Evolutionary conservation across 2,113 vertebrate genomes (phyloP).

Genomic region (Opisthocomus hoazin): DNA sequence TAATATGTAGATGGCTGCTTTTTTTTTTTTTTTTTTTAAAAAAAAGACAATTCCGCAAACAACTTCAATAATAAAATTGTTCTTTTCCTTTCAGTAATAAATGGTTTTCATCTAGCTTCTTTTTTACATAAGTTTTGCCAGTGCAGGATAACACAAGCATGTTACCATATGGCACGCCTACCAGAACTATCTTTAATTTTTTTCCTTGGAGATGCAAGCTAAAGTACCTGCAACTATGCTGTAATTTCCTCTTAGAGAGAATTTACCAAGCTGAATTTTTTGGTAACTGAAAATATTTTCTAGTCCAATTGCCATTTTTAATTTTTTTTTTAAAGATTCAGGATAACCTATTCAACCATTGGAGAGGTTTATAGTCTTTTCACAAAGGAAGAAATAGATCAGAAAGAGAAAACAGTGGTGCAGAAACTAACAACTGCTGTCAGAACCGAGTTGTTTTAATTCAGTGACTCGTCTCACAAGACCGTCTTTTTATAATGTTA

Average conservation of each 20-base stretch:
- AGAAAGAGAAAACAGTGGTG: rapidly evolving
- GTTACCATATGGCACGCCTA: constrained; percentile 57
- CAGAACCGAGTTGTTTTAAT: not conserved
- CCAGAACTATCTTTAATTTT: constrained; percentile 61
- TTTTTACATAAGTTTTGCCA: constrained; percentile 23
- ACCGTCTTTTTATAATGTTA: constrained; percentile 25
- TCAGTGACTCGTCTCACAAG: constrained; percentile 6
- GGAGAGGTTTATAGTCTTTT: not conserved
- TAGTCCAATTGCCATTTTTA: not conserved
- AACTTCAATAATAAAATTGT: not conserved
- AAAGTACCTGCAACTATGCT: not conserved
- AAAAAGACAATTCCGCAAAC: not conserved
- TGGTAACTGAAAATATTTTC: not conserved
- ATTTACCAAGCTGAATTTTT: not conserved
- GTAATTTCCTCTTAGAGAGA: not conserved
- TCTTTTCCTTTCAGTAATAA: not conserved
- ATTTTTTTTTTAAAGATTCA: not conserved
- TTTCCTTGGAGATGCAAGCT: constrained; percentile 34
- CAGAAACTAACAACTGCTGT: constrained; percentile 20
- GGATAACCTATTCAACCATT: not conserved
- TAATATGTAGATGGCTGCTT: not conserved
- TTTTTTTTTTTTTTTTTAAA: too few relatives aligned
- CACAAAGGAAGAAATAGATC: not conserved
- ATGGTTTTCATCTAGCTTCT: not conserved
- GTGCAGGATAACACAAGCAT: not conserved